Evolutionary conservation across 2,888 invertebrate genomes (phyloP), one percentile per base, ranked within the genome.

Genomic region (Drosophila kambysellisi): DNA sequence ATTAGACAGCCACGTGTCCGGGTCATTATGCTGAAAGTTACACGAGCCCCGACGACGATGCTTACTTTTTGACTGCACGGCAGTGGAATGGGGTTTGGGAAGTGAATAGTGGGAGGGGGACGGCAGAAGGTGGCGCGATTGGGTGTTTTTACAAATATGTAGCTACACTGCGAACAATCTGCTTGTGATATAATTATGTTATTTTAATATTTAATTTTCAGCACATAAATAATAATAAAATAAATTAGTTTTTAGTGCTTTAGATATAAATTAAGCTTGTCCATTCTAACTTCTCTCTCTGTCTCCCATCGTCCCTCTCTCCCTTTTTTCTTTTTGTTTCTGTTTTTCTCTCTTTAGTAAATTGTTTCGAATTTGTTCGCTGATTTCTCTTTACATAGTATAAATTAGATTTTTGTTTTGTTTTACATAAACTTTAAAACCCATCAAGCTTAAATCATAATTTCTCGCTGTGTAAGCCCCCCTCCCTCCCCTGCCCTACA

Each of bases 1-100:
- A 61, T 91, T 88, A 90, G 88, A 77, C 89, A 83, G 92, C 78
- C 92, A 92, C 92, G 92, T 92, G 92, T 82, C 91, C 79, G 83
- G 90, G 90, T 83, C 90, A 88, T 92, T 91, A 91, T 78, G 84
- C 82, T 83, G 88, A 85, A 90, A 89, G 90, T 89, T 90, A 90
- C 83, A 91, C 80, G 89, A 84, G 76, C 74, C 74, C 86, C 83
- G 53, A 25, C 29, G 82, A 76, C 82, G 85, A 78, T 75, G 90
- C 86, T 90, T 80, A 69, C 83, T 68, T 70, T 85, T 79, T 30
- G 61, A 53, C 43, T 32, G 43, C 46, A 46, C 15, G 8, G 7
- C 25, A 17, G 25, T 2, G 46, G 20, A 20, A 32, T 3, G 33
- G 25, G 12, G 17, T 5, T 4, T 58, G 41, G 46, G 29, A 7